A percentile compares a stretch with the other conserved stretches of the same genome.
phyloP scores from a whole-genome alignment of 2,888 invertebrate genomes.

The Drosophila pullipes region DNA sequence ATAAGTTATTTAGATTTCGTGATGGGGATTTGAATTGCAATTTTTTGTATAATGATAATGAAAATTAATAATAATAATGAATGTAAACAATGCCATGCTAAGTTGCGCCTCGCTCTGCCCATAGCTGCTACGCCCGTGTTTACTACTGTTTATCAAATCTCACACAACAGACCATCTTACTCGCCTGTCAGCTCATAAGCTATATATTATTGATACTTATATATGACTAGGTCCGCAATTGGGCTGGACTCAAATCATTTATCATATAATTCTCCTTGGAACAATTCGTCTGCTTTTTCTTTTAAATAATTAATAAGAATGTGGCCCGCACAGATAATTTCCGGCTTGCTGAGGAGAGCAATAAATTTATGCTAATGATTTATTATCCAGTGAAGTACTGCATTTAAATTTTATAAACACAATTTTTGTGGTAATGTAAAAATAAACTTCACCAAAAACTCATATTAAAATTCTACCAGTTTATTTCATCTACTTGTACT shows the following conservation, averaged over 20 bases:
- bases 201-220: no score
- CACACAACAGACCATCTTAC: no score
- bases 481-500: neutral
- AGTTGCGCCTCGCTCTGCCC: no score
- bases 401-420: neutral
- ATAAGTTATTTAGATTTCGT: no score
- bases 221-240: no score
- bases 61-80: no score
- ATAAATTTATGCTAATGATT: neutral
- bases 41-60: no score
- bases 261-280: neutral
- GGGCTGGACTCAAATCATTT: neutral
- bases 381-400: neutral
- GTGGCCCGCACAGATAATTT: neutral
- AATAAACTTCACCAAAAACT: neutral
- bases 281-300: neutral
- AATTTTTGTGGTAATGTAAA: neutral
- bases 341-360: neutral
- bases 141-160: no score
- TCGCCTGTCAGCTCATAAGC: no score
- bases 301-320: neutral
- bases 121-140: no score
- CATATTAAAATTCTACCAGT: neutral
- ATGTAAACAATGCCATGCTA: no score
- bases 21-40: no score